phyloP scores from a whole-genome alignment of 2,797 vertebrate species.

The Triplophysa yarkandensis region DNA sequence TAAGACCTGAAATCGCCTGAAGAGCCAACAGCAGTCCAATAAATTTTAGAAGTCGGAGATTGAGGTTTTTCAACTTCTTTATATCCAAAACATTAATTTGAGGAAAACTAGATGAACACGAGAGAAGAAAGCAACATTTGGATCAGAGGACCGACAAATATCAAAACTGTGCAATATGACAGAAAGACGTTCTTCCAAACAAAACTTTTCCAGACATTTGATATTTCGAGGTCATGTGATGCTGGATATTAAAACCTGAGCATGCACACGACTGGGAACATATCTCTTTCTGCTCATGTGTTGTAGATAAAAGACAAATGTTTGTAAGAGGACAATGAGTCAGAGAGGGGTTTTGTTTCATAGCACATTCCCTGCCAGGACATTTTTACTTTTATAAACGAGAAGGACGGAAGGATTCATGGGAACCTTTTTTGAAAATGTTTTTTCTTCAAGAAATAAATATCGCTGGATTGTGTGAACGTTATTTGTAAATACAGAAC shows the following conservation, averaged over 20 bases:
- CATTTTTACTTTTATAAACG: not conserved
- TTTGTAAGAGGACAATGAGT: not conserved
- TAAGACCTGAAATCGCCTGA: slow-evolving; percentile 45
- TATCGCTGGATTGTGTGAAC: not conserved
- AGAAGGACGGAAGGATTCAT: not conserved
- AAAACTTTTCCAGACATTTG: not conserved
- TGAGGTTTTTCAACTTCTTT: not conserved
- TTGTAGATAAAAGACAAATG: slow-evolving; percentile 13
- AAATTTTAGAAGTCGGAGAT: no score
- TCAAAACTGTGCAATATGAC: no score
- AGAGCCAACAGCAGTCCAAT: not conserved
- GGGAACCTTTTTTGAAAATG: not conserved
- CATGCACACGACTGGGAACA: not conserved
- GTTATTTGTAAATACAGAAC: not conserved
- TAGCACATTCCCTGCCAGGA: not conserved
- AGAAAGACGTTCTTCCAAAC: slow-evolving; percentile 5
- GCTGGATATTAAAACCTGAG: not conserved
- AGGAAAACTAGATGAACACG: not conserved
- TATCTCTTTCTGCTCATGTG: not conserved
- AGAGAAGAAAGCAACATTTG: slow-evolving; percentile 3
- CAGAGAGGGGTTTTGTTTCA: not conserved
- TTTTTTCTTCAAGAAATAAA: not conserved
- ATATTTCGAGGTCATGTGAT: not conserved
- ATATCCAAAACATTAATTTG: not conserved
- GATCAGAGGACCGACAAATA: not conserved